phyloP scores from a whole-genome alignment of 2,888 invertebrate species.

The Dasysyrphus albostriatus region DNA sequence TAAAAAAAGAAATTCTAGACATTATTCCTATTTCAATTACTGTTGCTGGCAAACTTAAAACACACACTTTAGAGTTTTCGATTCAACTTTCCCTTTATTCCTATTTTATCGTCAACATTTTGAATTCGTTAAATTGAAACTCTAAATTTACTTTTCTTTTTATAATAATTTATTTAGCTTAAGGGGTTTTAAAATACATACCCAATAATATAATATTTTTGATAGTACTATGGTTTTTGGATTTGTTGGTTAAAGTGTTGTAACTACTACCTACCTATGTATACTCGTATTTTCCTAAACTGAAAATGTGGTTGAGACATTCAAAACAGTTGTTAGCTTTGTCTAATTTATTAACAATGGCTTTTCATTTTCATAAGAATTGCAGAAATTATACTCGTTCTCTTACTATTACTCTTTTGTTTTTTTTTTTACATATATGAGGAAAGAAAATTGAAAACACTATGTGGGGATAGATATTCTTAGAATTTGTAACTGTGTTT shows the following conservation, averaged over 20 bases:
- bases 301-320: background rate
- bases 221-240: background rate
- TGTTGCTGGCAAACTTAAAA: too few relatives aligned
- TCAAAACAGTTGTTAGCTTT: background rate
- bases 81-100: too few relatives aligned
- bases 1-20: too few relatives aligned
- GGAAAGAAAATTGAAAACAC: background rate
- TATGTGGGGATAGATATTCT: background rate
- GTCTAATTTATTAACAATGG: conserved; percentile 1
- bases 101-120: too few relatives aligned
- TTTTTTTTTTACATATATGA: background rate
- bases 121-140: too few relatives aligned
- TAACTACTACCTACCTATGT: too few relatives aligned
- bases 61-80: too few relatives aligned
- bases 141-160: too few relatives aligned
- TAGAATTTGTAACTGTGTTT: background rate
- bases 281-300: background rate
- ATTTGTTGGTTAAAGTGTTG: background rate
- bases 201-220: background rate
- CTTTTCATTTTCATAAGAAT: background rate
- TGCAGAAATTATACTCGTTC: background rate
- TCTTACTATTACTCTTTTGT: background rate
- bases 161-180: too few relatives aligned
- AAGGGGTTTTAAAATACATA: background rate
- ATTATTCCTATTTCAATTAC: too few relatives aligned